Evolutionary conservation across 2,888 invertebrate genomes (phyloP), one percentile per base, ranked within the genome.

Genomic region (Physocephala rufipes): DNA sequence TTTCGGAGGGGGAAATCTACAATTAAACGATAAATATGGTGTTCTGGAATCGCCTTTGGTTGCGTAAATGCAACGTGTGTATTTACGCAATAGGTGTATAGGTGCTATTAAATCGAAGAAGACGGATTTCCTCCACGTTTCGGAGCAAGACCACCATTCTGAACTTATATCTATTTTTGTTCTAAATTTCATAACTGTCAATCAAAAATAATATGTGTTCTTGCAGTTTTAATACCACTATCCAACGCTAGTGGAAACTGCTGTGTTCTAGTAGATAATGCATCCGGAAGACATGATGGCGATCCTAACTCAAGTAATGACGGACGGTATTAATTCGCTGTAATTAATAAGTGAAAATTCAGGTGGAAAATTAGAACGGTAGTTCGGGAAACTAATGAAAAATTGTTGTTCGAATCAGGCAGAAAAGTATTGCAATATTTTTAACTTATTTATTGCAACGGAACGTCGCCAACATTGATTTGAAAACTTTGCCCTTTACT

Each of bases 281-380:
- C 89, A 89, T 90, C 90, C 89, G 89, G 90, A 86, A 84, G 88
- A 88, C 88, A 83, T 81, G 82, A 92, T 92, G 92, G 92, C 92
- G 92, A 90, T 76, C 77, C 77, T 78, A 74, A 79, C 77, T 80
- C 77, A 78, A 78, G 76, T 76, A 77, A 79, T 79, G 79, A 79
- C 78, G 77, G 78, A 68, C 68, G 51, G 77, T 74, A 75, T 74
- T 66, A 76, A 74, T 68, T 76, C 76, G 74, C 73, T 76, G 70
- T 74, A 76, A 75, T 67, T 74, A 75, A 72, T 63, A 70, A 63
- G 71, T 75, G 61, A 73, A 74, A 76, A 74, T 74, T 70, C 72
- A 71, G 74, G 73, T 73, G 64, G 71, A 74, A 74, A 75, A 73
- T 69, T 71, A 62, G 70, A 71, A 75, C 75, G 75, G 76, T 76